Evolutionary conservation across 2,113 vertebrate species (phyloP).

Genomic region (Ivindomyrus marchei): DNA sequence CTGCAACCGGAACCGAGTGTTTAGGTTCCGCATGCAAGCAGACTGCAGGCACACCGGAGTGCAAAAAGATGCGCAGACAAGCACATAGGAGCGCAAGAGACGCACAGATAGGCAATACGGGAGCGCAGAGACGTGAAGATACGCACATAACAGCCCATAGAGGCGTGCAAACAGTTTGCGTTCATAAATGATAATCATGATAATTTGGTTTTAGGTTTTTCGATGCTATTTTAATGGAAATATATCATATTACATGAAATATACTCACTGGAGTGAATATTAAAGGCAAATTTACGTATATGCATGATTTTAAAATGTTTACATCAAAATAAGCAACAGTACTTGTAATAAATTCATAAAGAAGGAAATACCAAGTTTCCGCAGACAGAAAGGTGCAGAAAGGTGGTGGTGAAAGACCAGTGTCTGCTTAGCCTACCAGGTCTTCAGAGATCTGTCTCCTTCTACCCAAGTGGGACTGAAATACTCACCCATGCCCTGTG

Average conservation of each 20-base stretch:
- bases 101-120: neutral
- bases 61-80: neutral
- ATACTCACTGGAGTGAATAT: neutral
- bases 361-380: neutral
- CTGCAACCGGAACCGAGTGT: neutral
- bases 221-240: neutral
- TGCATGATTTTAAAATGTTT: neutral
- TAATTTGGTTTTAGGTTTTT: neutral
- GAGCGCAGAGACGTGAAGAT: no score
- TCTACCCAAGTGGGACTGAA: neutral
- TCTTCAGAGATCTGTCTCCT: neutral
- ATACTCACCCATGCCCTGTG: neutral
- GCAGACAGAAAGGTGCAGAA: neutral
- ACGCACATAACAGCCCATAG: no score
- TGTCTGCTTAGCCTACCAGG: neutral
- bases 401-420: neutral
- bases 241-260: neutral
- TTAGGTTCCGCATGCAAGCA: neutral
- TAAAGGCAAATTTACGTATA: neutral
- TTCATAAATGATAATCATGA: neutral
- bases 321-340: neutral
- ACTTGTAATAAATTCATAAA: neutral
- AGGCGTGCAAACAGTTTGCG: neutral
- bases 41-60: neutral
- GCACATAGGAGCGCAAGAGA: neutral